These are phyloP conservation scores for Limnodromus scolopaceus DNA, from an alignment of 2,797 vertebrate species.

Conservation along the genomic window DNA sequence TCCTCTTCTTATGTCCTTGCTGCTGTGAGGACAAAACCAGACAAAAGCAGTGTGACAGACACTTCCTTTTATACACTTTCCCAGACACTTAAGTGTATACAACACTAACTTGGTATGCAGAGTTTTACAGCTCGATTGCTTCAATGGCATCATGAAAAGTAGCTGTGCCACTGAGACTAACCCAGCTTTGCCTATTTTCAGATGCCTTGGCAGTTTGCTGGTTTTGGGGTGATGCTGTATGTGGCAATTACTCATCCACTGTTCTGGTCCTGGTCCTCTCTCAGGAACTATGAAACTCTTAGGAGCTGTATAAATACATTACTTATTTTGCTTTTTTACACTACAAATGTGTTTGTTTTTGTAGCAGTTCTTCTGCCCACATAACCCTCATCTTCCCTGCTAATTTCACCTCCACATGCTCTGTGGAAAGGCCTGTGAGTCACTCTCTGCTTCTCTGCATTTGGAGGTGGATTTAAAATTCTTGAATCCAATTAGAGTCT, in stretches of 20 bases:
- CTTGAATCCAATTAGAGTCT: conserved; percentile 38
- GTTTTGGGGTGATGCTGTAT: not conserved
- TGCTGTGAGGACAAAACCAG: not conserved
- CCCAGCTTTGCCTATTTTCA: conserved; percentile 27
- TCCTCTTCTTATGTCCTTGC: not conserved
- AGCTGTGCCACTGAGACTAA: not conserved
- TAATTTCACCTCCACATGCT: not conserved
- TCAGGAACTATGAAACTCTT: not conserved
- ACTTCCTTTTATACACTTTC: not conserved
- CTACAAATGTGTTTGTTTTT: not conserved
- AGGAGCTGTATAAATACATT: not conserved
- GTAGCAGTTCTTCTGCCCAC: not conserved
- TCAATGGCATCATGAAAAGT: not conserved
- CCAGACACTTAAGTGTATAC: not conserved
- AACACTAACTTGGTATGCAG: not conserved
- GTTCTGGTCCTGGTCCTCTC: not conserved
- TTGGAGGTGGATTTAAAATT: conserved; percentile 34
- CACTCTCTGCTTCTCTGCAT: not conserved
- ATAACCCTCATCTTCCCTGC: not conserved
- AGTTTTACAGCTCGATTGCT: not conserved
- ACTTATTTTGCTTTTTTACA: not conserved
- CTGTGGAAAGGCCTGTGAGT: not conserved
- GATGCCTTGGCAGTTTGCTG: not conserved
- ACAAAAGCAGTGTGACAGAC: not conserved
- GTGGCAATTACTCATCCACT: conserved; percentile 21